phyloP scores from a whole-genome alignment of 2,888 invertebrate species.

The Tanytarsus gracilentus region DNA sequence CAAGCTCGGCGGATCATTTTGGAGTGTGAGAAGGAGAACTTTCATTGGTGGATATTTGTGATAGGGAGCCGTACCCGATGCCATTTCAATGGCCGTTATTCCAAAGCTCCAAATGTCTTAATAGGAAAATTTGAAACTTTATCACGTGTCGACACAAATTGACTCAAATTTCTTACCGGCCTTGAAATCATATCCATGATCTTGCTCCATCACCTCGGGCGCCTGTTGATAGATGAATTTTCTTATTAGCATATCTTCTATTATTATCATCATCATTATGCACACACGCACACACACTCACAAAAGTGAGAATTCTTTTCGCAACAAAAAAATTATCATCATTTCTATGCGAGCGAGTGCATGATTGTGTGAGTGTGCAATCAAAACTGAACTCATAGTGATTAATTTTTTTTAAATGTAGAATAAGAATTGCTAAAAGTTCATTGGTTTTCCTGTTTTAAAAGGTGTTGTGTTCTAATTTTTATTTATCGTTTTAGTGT shows the following conservation, averaged over 20 bases:
- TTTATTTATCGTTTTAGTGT: no score
- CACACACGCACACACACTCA: not conserved
- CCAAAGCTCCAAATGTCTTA: slow-evolving; percentile 61
- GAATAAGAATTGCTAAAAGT: no score
- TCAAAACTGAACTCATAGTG: no score
- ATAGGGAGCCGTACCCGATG: slow-evolving; percentile 95
- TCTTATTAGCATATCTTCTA: slow-evolving; percentile 9
- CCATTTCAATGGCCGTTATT: slow-evolving; percentile 96
- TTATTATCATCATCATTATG: no score
- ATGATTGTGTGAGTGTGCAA: not conserved
- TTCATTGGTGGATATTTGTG: slow-evolving; percentile 99
- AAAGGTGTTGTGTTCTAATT: no score
- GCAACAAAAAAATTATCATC: no score
- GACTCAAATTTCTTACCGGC: slow-evolving; percentile 51
- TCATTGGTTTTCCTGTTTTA: no score
- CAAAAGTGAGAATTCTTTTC: not conserved
- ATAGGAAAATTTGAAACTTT: not conserved
- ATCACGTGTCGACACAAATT: no score
- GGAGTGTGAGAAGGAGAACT: slow-evolving; percentile 93
- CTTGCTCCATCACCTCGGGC: slow-evolving; percentile 99
- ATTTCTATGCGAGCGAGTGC: not conserved
- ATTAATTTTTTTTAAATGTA: no score
- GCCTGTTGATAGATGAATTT: slow-evolving; percentile 44
- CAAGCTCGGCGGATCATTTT: slow-evolving; percentile 94
- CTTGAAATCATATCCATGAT: slow-evolving; percentile 97